Evolutionary conservation across 2,113 vertebrate species (phyloP), one percentile per base, ranked within the genome.

Genomic region (Hyperoodon ampullatus): DNA sequence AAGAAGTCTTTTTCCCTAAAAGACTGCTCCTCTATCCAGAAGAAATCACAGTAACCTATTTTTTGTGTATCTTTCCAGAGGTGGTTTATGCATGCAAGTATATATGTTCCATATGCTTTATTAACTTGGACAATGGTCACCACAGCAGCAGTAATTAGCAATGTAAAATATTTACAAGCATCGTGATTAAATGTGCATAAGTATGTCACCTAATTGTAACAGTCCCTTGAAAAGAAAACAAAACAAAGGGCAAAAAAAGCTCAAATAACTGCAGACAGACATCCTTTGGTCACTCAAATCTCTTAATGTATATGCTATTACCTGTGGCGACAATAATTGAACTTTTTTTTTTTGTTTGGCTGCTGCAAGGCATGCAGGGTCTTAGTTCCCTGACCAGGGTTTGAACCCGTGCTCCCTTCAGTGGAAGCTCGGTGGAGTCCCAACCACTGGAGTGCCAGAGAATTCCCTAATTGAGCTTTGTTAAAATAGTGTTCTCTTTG

Each of bases 251-350:
- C 89, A 96, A 68, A 58, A 60, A 26, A 35, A 68, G 12, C 9
- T 39, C 23, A 8, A 53, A 44, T 81, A 65, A 93, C 97, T 47
- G 47, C 16, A 63, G 83, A 66, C 11, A 66, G 77, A 72, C 8
- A 55, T 94, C 53, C 42, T 93, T 82, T 83, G 39, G 72, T 81
- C n/a, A 63, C 28, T 39, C 44, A 93, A 39, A 35, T 94, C 58
- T 63, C 84, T 96, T 93, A 66, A 75, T 13, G 47, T 12, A n/a
- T 93, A 85, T 72, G 8, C 74, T 44, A 0, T 95, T 91, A 35
- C 16, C 26, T 96, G 95, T 80, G 47, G 13, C 4, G n/a, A 97
- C 68, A 89, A 18, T 88, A 91, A 90, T 33, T 60, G 11, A 80
- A 13, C 3, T 26, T 82, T 90, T 58, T 58, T 55, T 53, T 53